These are phyloP conservation scores for Phytoseiulus persimilis DNA, from an alignment of 2,888 invertebrate species.

Conservation along the genomic window DNA sequence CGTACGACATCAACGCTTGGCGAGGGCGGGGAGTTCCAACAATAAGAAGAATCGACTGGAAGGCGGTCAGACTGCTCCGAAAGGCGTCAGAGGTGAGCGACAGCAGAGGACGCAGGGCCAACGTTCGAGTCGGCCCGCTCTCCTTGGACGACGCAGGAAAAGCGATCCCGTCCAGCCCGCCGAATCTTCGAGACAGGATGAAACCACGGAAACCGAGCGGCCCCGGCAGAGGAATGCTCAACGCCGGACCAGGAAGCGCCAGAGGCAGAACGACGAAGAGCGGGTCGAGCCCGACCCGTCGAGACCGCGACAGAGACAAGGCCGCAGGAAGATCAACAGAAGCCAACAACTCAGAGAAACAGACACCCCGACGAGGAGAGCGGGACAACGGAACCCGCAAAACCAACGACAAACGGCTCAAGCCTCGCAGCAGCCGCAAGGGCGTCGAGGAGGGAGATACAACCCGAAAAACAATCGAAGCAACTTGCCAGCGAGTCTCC, in stretches of 20 bases:
- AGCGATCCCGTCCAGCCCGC: conserved; percentile 32
- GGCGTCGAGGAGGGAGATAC: neutral
- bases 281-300: neutral
- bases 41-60: conserved; percentile 8
- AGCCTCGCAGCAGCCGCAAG: neutral
- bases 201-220: neutral
- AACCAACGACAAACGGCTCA: neutral
- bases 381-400: neutral
- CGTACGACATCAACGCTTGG: conserved; percentile 8
- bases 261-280: conserved; percentile 14
- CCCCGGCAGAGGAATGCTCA: neutral
- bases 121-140: conserved; percentile 22
- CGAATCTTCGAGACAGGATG: conserved; percentile 9
- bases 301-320: conserved; percentile 11
- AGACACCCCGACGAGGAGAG: neutral
- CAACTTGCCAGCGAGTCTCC: neutral
- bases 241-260: conserved; percentile 11
- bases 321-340: conserved; percentile 19
- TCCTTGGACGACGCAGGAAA: conserved; percentile 10
- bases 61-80: neutral
- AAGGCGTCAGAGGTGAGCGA: neutral
- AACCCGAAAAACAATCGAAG: conserved; percentile 13
- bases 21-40: conserved; percentile 21
- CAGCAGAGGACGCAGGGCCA: neutral
- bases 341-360: conserved; percentile 7